phyloP scores from a whole-genome alignment of 1,140 invertebrate species.

The Dendrolimus punctatus region DNA sequence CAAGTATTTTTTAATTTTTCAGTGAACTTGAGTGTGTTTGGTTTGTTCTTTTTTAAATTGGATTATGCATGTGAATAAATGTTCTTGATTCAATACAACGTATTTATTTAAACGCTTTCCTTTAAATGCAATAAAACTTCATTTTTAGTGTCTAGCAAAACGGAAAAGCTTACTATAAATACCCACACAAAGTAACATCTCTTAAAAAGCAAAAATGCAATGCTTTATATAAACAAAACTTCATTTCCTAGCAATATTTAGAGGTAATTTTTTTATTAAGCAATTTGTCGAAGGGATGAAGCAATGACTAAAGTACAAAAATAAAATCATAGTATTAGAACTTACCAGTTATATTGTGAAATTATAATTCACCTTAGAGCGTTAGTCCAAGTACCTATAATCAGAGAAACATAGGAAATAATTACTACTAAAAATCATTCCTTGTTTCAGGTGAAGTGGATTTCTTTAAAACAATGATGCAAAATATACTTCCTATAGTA shows the following conservation, averaged over 20 bases:
- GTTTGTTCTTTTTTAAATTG: slow-evolving; percentile 56
- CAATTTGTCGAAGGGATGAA: too few relatives aligned
- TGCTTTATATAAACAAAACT: too few relatives aligned
- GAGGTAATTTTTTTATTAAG: too few relatives aligned
- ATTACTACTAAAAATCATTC: slow-evolving; percentile 18
- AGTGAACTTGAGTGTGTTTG: slow-evolving; percentile 53
- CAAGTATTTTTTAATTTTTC: slow-evolving; percentile 41
- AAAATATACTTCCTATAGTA: slow-evolving; percentile 56
- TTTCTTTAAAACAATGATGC: slow-evolving; percentile 64
- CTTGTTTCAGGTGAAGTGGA: slow-evolving; percentile 68
- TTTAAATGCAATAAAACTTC: neutral
- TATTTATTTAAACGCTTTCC: slow-evolving; percentile 1
- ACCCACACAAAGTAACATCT: too few relatives aligned
- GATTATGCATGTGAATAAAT: slow-evolving; percentile 65
- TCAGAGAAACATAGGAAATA: neutral
- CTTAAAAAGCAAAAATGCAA: too few relatives aligned
- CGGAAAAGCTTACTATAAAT: too few relatives aligned
- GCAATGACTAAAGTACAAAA: too few relatives aligned
- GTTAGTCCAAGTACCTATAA: neutral
- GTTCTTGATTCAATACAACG: slow-evolving; percentile 51
- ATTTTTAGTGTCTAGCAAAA: neutral
- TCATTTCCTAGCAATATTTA: too few relatives aligned
- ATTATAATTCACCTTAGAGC: neutral
- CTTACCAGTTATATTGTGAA: too few relatives aligned
- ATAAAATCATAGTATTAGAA: too few relatives aligned